phyloP scores from a whole-genome alignment of 92 coral and sea anemone genomes.

The Palythoa caribaeorum region DNA sequence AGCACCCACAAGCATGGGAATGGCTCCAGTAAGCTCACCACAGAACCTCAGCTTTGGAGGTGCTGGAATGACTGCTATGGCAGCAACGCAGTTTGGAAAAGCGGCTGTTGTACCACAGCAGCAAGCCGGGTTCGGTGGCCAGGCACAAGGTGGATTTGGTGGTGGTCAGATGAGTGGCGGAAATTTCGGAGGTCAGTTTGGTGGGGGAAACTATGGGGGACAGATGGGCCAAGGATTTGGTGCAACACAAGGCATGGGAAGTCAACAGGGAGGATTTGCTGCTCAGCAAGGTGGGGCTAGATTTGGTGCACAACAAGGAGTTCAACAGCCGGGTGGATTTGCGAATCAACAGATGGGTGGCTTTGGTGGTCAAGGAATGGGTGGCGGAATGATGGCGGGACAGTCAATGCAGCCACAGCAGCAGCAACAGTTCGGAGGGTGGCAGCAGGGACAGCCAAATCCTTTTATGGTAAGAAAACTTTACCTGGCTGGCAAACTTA shows the following conservation, averaged over 20 bases:
- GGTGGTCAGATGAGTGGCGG: conserved; percentile 62
- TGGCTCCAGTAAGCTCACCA: conserved; percentile 67
- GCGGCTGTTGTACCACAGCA: conserved; percentile 75
- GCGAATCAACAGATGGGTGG: conserved; percentile 74
- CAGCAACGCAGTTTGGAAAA: conserved; percentile 96
- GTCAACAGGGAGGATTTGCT: conserved; percentile 31
- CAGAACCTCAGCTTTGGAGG: conserved; percentile 93
- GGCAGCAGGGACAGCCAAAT: conserved; percentile 96
- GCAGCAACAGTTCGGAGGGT: conserved; percentile 88
- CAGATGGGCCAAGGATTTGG: conserved; percentile 66
- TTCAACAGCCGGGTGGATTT: conserved; percentile 66
- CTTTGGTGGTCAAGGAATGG: conserved; percentile 73
- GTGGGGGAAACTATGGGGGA: conserved; percentile 57
- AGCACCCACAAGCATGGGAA: conserved; percentile 67
- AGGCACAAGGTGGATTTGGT: conserved; percentile 67
- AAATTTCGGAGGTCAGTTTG: conserved; percentile 70
- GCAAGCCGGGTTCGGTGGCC: conserved; percentile 43
- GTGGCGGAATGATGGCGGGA: conserved; percentile 59
- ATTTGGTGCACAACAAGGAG: conserved; percentile 58
- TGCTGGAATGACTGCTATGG: conserved; percentile 97
- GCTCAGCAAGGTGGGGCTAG: conserved; percentile 52
- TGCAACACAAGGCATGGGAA: conserved; percentile 28
- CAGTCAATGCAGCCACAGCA: conserved; percentile 75
- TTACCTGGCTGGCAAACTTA: too few species aligned
- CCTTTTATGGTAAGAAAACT: conserved; percentile 87